Evolutionary conservation across 2,113 vertebrate genomes (phyloP), one percentile per base, ranked within the genome.

Genomic region (Psittacara wagleri): DNA sequence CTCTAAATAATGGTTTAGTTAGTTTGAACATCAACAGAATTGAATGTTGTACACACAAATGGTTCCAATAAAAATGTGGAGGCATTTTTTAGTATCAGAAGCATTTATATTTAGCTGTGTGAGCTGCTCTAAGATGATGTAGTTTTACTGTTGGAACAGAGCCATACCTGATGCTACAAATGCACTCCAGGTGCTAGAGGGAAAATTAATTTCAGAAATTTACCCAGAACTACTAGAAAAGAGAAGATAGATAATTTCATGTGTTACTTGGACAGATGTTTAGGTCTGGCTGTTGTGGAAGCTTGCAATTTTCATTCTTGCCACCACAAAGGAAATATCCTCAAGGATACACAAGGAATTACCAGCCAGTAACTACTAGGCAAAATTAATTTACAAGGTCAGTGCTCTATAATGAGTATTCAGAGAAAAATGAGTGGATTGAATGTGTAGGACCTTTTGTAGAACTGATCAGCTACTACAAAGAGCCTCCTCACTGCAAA

Each of bases 131-230:
- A 67, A 78, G 41, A 87, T 54, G 61, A 91, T 75, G 69, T 75
- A 92, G 67, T 91, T 79, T 22, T 78, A 75, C 20, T 78, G 20
- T 61, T 95, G 90, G 62, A 93, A 77, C 27, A 91, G 46, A 92
- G 79, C 83, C 87, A 69, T 57, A 90, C 90, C 88, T 92, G 83
- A 90, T 69, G 66, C 95, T 93, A 91, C 84, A 95, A 93, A 94
- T 91, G 76, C 24, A 83, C 39, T 79, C 82, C 87, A 96, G 84
- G 87, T 96, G 81, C 84, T 87, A 79, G 39, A 90, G 68, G 41
- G 13, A 94, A 94, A 95, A 92, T 78, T 88, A 14, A 72, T 76
- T 39, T 86, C 18, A 86, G 55, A 23, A 89, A 89, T 94, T 82
- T 91, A 46, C 80, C 35, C 83, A 91, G 55, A 86, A 86, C 48